Evolutionary conservation across 1,140 invertebrate species (phyloP), one percentile per base, ranked within the genome.

Genomic region (Cotesia typhae): DNA sequence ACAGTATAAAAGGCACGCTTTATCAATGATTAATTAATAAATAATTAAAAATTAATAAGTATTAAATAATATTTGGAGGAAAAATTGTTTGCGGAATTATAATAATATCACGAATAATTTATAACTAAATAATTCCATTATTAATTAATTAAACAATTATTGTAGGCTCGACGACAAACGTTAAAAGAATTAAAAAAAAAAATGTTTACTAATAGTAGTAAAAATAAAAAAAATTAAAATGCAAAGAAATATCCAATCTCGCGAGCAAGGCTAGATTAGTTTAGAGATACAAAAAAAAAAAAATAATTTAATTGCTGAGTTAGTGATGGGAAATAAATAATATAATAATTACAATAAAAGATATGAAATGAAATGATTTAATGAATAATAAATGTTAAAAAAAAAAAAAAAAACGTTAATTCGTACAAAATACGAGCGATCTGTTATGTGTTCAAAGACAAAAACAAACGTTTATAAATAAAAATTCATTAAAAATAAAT

Each of bases 391-490:
- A 51, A 6, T n/a, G n/a, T 5, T 28, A 71, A 63, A 67, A 51
- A 59, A 57, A 55, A 7, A 17, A 17, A 10, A 5, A 81, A 78
- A 80, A 79, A 79, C 65, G 72, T 79, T 77, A 68, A 74, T 83
- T 83, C 83, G 83, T 84, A 85, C 83, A 86, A 85, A 85, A 78
- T 70, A 82, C 75, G 82, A 84, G 79, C 81, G 83, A 84, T 84
- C 82, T 83, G 82, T 86, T 80, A 87, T 85, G 81, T 85, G 83
- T 86, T 86, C 83, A 85, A 84, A 84, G 79, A 77, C 61, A 77
- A 74, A 74, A 73, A 76, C 75, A 81, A 73, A 73, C 14, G 61
- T 55, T 35, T 20, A 55, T 52, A 77, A 67, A 75, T 77, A 77
- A 60, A 76, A 63, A 73, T 20, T 9, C 73, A 71, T 67, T 74